These are phyloP conservation scores for Drosophila melanica DNA, from an alignment of 1,140 invertebrate genomes.

Conservation along the genomic window DNA sequence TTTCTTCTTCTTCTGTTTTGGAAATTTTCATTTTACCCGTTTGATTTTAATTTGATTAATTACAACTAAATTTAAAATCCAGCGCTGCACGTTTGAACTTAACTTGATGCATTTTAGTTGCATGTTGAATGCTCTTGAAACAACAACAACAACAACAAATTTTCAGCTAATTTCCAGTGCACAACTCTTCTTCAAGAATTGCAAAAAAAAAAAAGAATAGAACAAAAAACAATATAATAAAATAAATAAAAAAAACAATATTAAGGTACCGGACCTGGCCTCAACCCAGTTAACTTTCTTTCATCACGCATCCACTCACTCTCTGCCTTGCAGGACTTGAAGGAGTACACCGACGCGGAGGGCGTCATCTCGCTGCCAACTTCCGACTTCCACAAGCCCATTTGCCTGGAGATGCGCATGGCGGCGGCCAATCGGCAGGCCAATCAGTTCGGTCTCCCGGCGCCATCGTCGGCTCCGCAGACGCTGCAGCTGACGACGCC, in stretches of 20 bases:
- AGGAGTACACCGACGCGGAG: conserved; percentile 94
- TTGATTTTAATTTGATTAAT: conserved; percentile 5
- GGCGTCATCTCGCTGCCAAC: conserved; percentile 92
- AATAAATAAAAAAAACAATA: neutral
- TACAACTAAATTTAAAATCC: conserved; percentile 1
- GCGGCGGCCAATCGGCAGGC: conserved; percentile 72
- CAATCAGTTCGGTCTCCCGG: conserved; percentile 63
- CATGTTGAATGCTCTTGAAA: conserved; percentile 52
- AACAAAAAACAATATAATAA: neutral
- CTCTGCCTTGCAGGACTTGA: conserved; percentile 89
- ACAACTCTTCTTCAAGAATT: conserved; percentile 3
- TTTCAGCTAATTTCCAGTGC: conserved; percentile 26
- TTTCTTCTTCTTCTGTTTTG: conserved; percentile 18
- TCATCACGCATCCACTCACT: conserved; percentile 21
- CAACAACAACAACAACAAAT: conserved; percentile 19
- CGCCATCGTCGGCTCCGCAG: conserved; percentile 39
- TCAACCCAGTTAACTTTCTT: conserved; percentile 1
- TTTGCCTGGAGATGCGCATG: conserved; percentile 90
- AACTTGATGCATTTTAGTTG: conserved; percentile 51
- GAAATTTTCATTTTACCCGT: no score
- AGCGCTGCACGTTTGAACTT: conserved; percentile 71
- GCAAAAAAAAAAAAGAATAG: neutral
- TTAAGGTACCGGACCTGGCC: conserved; percentile 4
- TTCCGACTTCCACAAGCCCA: conserved; percentile 90
- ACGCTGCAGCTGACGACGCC: conserved; percentile 25